Evolutionary conservation across 2,797 vertebrate species (phyloP), one percentile per base, ranked within the genome.

Genomic region (Adelosebastes latens): DNA sequence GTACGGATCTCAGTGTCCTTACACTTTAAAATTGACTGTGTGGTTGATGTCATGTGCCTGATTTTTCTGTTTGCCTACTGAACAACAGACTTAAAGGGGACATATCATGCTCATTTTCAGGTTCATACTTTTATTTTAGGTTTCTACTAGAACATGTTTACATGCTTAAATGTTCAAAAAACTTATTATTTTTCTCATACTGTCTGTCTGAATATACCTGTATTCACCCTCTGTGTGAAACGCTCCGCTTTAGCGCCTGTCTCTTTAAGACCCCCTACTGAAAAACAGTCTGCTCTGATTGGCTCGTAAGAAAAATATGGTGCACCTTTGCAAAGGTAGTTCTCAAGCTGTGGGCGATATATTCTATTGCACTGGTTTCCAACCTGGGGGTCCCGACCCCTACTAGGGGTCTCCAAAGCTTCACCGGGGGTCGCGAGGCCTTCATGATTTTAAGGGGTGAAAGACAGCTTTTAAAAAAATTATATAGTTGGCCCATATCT

Each of bases 51-150:
- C 31, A 62, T 39, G 32, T 39, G 42, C 20, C 60, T 27, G 8
- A 29, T 59, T 72, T 72, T 46, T 67, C 46, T 62, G 80, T 67
- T 75, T 70, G 4, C 46, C 32, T 18, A 2, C 10, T 67, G 22
- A 74, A 52, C 52, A 49, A 52, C 4, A n/a, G n/a, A 53, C n/a
- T 53, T 53, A 53, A n/a, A 49, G 46, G 46, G 18, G 18, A 49
- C 46, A 49, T 49, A 2, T 9, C 46, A n/a, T 9, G 46, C 46
- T 49, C 46, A 49, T 49, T 49, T 2, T 49, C 46, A 49, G 46
- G 46, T 49, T 49, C 46, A 49, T 49, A 49, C 46, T 20, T 49
- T n/a, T 49, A 20, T n/a, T 49, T 49, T 2, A 53, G n/a, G 52
- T 53, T 53, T 22, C 20, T 53, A 53, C 52, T 53, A 0, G n/a